Conservation (phyloP, 2,113 vertebrate genomes). For the Odocoileus virginianus region DNA sequence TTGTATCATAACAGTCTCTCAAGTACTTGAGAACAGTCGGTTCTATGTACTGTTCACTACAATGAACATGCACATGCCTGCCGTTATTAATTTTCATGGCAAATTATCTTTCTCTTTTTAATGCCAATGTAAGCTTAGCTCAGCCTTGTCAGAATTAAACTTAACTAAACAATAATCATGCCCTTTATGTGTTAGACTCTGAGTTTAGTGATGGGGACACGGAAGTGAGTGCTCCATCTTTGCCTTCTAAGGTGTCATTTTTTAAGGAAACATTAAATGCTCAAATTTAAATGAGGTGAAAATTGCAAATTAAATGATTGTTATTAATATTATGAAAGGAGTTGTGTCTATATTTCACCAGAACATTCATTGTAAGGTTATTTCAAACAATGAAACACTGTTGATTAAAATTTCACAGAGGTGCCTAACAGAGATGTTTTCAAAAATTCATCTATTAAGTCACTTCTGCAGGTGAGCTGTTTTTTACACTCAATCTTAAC, state of each 20-base stretch:
- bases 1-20: neutral
- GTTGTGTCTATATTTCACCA: neutral
- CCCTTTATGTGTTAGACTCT: neutral
- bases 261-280: neutral
- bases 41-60: neutral
- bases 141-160: neutral
- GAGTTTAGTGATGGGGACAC: accelerated
- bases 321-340: neutral
- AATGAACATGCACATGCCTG: neutral
- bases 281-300: neutral
- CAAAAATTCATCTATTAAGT: neutral
- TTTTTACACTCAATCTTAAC: neutral
- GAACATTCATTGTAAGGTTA: neutral
- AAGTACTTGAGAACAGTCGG: neutral
- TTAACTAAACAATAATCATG: neutral
- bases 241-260: neutral
- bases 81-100: neutral
- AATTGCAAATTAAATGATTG: neutral
- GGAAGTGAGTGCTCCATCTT: accelerated
- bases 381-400: neutral
- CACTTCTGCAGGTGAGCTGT: neutral
- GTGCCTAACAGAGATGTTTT: neutral
- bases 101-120: neutral
- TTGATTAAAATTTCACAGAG: neutral
- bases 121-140: neutral